These are phyloP conservation scores for Phalacrocorax pelagicus DNA, from an alignment of 2,113 vertebrate genomes.

Conservation along the genomic window DNA sequence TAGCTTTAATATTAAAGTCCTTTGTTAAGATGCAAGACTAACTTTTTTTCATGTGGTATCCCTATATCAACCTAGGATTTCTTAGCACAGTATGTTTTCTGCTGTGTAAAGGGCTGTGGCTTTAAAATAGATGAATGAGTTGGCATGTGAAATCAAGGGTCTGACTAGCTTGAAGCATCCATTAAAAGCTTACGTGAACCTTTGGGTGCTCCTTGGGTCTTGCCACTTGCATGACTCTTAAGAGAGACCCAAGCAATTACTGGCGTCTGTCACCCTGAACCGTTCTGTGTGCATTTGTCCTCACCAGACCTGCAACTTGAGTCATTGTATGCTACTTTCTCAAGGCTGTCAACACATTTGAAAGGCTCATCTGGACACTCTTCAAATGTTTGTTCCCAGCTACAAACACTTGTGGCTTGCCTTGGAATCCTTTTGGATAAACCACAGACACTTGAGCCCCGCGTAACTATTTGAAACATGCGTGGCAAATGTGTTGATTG, in stretches of 20 bases:
- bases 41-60: not conserved
- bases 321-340: not conserved
- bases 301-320: not conserved
- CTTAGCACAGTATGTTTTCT: not conserved
- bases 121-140: not conserved
- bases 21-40: not conserved
- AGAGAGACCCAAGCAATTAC: not conserved
- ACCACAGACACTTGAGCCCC: not conserved
- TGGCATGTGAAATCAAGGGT: not conserved
- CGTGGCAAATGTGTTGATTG: not conserved
- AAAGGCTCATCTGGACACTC: not conserved
- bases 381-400: not conserved
- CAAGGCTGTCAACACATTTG: not conserved
- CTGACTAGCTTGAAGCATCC: not conserved
- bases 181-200: not conserved
- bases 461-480: not conserved
- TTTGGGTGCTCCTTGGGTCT: not conserved
- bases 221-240: not conserved
- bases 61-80: not conserved
- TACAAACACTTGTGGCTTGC: slow-evolving; percentile 9
- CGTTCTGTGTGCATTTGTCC: rapidly evolving
- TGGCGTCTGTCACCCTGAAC: rapidly evolving
- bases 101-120: not conserved
- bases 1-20: not conserved
- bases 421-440: not conserved